These are phyloP conservation scores for Temnopleurus reevesii DNA, from an alignment of 53 echinoderm and acorn worm species.

Conservation along the genomic window DNA sequence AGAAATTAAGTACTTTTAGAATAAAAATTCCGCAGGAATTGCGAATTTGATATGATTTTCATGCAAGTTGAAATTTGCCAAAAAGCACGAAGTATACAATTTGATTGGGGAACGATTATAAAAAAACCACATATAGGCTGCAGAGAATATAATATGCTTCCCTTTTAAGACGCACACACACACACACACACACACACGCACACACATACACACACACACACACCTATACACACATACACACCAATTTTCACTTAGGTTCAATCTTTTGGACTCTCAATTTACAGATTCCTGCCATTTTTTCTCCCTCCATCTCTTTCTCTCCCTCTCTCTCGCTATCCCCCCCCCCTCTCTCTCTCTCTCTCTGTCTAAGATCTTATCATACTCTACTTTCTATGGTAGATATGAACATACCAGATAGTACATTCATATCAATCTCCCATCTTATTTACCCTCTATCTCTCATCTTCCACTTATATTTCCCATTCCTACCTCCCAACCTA, in stretches of 20 bases:
- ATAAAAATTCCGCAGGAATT: too few species aligned
- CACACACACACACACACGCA: too few species aligned
- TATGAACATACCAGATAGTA: too few species aligned
- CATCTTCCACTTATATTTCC: not conserved
- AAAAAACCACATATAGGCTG: too few species aligned
- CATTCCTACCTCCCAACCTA: not conserved
- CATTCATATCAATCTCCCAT: not conserved
- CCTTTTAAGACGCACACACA: too few species aligned
- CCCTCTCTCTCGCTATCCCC: not conserved
- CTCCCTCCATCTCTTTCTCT: not conserved
- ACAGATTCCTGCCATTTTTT: not conserved
- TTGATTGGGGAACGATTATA: too few species aligned
- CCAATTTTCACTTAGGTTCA: not conserved
- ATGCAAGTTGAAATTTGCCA: too few species aligned
- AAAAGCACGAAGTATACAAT: too few species aligned
- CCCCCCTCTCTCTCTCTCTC: too few species aligned
- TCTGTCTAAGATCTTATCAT: not conserved
- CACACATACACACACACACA: not conserved
- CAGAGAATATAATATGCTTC: too few species aligned
- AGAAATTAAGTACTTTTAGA: too few species aligned
- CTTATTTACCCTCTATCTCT: not conserved
- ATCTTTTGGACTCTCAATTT: not conserved
- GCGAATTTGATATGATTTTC: too few species aligned
- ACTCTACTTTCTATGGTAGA: not conserved
- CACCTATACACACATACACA: not conserved